phyloP scores from a whole-genome alignment of 1,140 invertebrate genomes.

The Kradibia gibbosae region DNA sequence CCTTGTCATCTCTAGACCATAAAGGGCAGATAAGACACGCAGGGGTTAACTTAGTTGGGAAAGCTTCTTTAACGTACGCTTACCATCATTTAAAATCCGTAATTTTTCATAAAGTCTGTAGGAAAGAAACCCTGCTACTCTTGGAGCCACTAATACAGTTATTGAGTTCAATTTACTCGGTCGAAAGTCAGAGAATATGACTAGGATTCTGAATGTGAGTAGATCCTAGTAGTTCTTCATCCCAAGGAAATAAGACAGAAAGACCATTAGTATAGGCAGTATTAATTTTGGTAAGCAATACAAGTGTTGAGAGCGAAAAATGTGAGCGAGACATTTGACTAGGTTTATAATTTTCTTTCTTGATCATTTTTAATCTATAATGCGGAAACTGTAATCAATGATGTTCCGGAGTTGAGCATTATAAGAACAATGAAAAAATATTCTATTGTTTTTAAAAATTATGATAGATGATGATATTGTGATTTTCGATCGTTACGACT shows the following conservation, averaged over 20 bases:
- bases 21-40: slow-evolving; percentile 59
- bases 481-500: no score
- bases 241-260: no score
- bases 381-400: neutral
- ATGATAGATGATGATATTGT: neutral
- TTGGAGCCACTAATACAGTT: slow-evolving; percentile 16
- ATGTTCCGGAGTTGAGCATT: neutral
- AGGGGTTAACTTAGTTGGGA: neutral
- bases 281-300: no score
- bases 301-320: no score
- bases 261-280: no score
- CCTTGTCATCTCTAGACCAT: slow-evolving; percentile 58
- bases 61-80: slow-evolving; percentile 41
- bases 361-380: neutral
- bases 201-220: no score
- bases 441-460: neutral
- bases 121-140: neutral
- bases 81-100: slow-evolving; percentile 61
- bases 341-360: neutral
- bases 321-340: no score
- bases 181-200: no score
- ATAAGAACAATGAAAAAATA: neutral
- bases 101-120: slow-evolving; percentile 62
- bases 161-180: neutral
- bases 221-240: no score